Conservation (phyloP, 2,888 invertebrate species). For the Chloroclystis v-ata region DNA sequence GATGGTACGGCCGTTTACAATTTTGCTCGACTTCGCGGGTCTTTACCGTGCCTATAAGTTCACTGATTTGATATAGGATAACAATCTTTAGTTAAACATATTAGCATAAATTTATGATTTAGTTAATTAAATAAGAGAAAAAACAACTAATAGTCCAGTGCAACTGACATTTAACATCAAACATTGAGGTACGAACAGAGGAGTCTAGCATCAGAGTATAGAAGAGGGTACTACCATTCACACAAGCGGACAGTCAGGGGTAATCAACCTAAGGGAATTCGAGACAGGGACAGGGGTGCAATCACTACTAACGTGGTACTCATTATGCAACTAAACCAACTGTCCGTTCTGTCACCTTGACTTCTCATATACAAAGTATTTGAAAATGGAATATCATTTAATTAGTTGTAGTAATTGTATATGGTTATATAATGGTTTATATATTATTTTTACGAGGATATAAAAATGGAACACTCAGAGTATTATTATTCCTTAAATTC, state of each 20-base stretch:
- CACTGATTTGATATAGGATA: no score
- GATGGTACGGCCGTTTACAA: no score
- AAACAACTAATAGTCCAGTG: constrained; percentile 3
- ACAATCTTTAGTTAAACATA: no score
- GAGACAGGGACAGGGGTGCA: constrained; percentile 42
- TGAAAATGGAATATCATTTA: not conserved
- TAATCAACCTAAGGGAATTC: constrained; percentile 33
- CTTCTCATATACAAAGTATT: constrained; percentile 27
- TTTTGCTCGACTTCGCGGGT: no score
- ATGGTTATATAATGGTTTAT: no score
- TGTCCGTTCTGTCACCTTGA: constrained; percentile 52
- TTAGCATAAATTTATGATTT: no score
- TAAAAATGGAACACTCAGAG: no score
- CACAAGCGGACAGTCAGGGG: constrained; percentile 29
- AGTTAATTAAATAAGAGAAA: no score
- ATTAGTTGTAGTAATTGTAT: no score
- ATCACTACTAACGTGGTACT: constrained; percentile 49
- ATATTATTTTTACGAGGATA: no score
- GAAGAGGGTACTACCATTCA: constrained; percentile 32
- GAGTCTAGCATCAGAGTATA: constrained; percentile 4
- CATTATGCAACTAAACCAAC: constrained; percentile 57
- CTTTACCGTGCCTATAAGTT: no score
- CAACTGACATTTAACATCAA: constrained; percentile 16
- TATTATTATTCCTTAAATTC: no score
- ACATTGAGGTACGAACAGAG: constrained; percentile 12